phyloP scores from a whole-genome alignment of 2,797 vertebrate genomes.

The Hirundo rustica region DNA sequence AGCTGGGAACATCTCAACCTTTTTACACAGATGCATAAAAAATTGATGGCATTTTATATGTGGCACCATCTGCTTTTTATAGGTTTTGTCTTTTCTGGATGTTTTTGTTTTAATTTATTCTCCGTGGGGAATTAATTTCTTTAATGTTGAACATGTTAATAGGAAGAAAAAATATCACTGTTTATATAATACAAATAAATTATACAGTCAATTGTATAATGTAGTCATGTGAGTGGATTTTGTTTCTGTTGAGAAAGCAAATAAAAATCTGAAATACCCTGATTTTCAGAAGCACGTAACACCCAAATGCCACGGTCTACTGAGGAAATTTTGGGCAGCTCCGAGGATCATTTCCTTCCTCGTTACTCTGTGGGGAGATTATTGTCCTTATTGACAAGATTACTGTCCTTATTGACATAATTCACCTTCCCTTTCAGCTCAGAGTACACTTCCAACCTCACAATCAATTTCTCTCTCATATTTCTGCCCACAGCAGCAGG shows the following conservation, averaged over 20 bases:
- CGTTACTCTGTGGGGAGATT: not conserved
- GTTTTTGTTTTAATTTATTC: slow-evolving; percentile 43
- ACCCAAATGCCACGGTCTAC: not conserved
- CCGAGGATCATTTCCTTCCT: not conserved
- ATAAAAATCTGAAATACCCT: not conserved
- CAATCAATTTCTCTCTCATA: slow-evolving; percentile 27
- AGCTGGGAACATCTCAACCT: not conserved
- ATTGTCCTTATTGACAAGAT: not conserved
- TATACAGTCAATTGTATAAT: not conserved
- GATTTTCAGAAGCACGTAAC: not conserved
- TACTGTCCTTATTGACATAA: not conserved
- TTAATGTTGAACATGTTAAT: slow-evolving; percentile 19
- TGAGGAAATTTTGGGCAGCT: not conserved
- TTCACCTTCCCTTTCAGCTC: not conserved
- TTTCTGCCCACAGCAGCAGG: slow-evolving; percentile 20
- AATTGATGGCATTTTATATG: slow-evolving; percentile 5
- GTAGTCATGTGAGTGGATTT: not conserved
- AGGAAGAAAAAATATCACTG: not conserved
- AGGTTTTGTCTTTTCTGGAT: slow-evolving; percentile 10
- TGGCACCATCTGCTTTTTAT: slow-evolving; percentile 32
- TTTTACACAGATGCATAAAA: slow-evolving; percentile 39
- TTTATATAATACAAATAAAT: not conserved
- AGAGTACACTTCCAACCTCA: not conserved
- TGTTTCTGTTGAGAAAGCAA: not conserved
- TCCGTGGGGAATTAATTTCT: not conserved